Conservation (phyloP, 1,140 invertebrate genomes). For the Aleiodes sp. region DNA sequence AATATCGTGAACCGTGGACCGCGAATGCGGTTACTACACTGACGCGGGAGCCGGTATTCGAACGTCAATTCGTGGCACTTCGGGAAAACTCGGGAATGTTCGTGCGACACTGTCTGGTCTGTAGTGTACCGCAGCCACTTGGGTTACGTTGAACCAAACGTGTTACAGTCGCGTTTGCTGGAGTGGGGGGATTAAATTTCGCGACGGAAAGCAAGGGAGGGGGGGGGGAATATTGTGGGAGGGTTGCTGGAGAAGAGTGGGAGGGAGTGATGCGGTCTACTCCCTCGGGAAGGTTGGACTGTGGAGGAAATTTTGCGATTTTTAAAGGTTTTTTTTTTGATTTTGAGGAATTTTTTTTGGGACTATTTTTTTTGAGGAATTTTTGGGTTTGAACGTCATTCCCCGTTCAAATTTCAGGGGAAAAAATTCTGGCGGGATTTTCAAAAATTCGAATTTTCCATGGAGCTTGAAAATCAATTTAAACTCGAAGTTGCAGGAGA, state of each 20-base stretch:
- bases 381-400: too few relatives aligned
- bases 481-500: too few relatives aligned
- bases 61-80: slow-evolving; percentile 59
- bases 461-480: too few relatives aligned
- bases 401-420: too few relatives aligned
- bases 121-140: slow-evolving; percentile 45
- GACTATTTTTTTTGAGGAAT: neutral
- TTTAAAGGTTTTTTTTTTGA: neutral
- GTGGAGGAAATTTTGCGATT: neutral
- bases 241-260: neutral
- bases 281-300: slow-evolving; percentile 30
- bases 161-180: neutral
- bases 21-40: slow-evolving; percentile 66
- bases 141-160: slow-evolving; percentile 31
- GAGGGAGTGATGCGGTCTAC: slow-evolving; percentile 30
- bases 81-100: slow-evolving; percentile 48
- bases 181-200: neutral
- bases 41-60: slow-evolving; percentile 65
- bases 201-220: slow-evolving; percentile 5
- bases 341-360: neutral
- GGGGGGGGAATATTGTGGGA: slow-evolving; percentile 14
- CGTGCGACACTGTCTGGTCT: slow-evolving; percentile 42
- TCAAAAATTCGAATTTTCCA: too few relatives aligned
- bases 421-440: too few relatives aligned
- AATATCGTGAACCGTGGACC: slow-evolving; percentile 65